Base-by-base conservation (phyloP, 2,888 invertebrate genomes). In the Celastrina argiolus region DNA sequence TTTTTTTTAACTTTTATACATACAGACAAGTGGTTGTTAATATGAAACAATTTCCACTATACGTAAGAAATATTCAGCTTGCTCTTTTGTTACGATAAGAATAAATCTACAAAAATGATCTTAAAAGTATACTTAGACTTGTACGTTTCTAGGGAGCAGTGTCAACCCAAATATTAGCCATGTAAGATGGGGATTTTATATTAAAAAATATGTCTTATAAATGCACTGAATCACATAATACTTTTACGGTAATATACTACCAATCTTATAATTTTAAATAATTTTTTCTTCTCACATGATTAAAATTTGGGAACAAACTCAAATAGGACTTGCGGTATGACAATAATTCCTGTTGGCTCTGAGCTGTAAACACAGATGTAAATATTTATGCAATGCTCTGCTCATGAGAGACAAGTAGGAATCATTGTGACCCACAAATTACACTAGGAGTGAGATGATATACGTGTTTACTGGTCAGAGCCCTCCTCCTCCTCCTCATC, bases 101-200 rank as follows among this genome's bases (percentile, higher is more conserved):
- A 78, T 80, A 81, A 79, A 83, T 88, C 88, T 89, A 89, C 87
- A 87, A 85, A 86, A 85, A 81, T 76, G 78, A 80, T 81, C 88
- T 89, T 88, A 88, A 87, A 88, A 87, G 86, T 85, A 88, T 81
- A 84, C 86, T 87, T 87, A 88, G 75, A 87, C 80, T 89, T 89
- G 88, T 89, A 90, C 85, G 81, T 85, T 84, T 84, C 88, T 88
- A 88, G 80, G 87, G 84, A 88, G 87, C 88, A 83, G 83, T 81
- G 78, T 83, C 80, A 78, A 75, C 80, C 84, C 84, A 87, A 87
- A 76, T 77, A 83, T 85, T 84, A 87, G 74, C 81, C 84, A 87
- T 82, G 84, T 81, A 82, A 87, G 84, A 69, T 36, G 2, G 56
- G 56, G 59, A 59, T 73, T 70, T 73, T 70, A 66, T 72, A 67